Conservation (phyloP, 92 coral and sea anemone genomes). For the Bergia puertoricense region DNA sequence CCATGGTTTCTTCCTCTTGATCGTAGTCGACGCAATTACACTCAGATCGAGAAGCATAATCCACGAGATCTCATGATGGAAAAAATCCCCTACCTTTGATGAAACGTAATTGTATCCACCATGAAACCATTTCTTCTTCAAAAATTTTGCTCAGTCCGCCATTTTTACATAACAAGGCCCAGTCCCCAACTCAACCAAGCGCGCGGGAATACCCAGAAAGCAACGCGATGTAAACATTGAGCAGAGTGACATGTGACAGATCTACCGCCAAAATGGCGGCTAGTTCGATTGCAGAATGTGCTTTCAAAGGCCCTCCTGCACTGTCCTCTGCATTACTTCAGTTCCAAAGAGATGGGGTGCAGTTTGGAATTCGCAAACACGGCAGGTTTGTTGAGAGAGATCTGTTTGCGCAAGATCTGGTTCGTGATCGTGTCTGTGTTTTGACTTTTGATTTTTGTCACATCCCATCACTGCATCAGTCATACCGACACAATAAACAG, state of each 20-base stretch:
- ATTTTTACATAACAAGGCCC: slow-evolving; percentile 22
- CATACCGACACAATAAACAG: no score
- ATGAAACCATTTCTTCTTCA: slow-evolving; percentile 11
- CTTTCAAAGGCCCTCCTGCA: slow-evolving; percentile 48
- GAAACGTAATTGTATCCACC: not conserved
- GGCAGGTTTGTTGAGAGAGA: slow-evolving; percentile 71
- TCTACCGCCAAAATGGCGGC: slow-evolving; percentile 45
- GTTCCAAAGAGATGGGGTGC: slow-evolving; percentile 86
- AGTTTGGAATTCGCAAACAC: slow-evolving; percentile 82
- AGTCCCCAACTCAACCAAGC: not conserved
- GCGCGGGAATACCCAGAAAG: slow-evolving; percentile 18
- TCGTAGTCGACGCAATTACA: slow-evolving; percentile 82
- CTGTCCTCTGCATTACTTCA: slow-evolving; percentile 71
- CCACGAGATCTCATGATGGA: not conserved
- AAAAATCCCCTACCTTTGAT: no score
- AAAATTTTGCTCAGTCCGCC: slow-evolving; percentile 36
- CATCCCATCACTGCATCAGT: no score
- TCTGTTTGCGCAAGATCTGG: not conserved
- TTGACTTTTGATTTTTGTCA: no score
- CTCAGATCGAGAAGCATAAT: slow-evolving; percentile 81
- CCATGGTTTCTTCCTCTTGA: slow-evolving; percentile 98
- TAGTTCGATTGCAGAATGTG: not conserved
- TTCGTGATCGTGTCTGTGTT: not conserved
- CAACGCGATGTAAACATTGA: slow-evolving; percentile 28
- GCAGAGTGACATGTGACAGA: not conserved